Evolutionary conservation across 2,888 invertebrate genomes (phyloP).

Genomic region (Mamestra brassicae): DNA sequence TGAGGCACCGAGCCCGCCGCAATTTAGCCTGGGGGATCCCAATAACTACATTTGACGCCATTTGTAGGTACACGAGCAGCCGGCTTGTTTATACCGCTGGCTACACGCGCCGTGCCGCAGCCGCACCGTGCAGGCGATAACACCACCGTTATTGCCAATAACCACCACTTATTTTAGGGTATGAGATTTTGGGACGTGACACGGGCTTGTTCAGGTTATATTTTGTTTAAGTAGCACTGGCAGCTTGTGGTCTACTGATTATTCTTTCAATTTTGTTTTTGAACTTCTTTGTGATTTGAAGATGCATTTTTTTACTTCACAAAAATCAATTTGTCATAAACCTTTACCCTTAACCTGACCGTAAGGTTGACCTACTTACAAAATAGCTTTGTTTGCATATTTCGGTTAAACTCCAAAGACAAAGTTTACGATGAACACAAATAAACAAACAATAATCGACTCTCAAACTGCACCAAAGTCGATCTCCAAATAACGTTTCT

Average conservation of each 20-base stretch:
- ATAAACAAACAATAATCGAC: neutral
- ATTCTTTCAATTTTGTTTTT: neutral
- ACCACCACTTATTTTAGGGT: slow-evolving; percentile 57
- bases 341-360: neutral
- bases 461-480: neutral
- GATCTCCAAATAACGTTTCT: slow-evolving; percentile 22
- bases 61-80: slow-evolving; percentile 70
- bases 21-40: slow-evolving; percentile 75
- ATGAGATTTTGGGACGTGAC: slow-evolving; percentile 55
- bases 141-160: slow-evolving; percentile 67
- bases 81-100: slow-evolving; percentile 49
- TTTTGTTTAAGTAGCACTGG: neutral
- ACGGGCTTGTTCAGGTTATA: neutral
- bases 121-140: slow-evolving; percentile 35
- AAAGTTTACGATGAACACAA: neutral
- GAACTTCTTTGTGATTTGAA: neutral
- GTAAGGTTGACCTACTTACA: too few species aligned
- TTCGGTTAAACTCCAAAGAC: neutral
- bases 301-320: neutral
- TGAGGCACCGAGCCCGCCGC: slow-evolving; percentile 71
- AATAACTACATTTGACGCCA: slow-evolving; percentile 78
- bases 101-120: slow-evolving; percentile 13
- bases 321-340: neutral
- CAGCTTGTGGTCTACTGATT: neutral
- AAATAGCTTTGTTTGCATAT: neutral